Conservation (phyloP, 1,140 invertebrate genomes). For the Thaumatotibia leucotreta region DNA sequence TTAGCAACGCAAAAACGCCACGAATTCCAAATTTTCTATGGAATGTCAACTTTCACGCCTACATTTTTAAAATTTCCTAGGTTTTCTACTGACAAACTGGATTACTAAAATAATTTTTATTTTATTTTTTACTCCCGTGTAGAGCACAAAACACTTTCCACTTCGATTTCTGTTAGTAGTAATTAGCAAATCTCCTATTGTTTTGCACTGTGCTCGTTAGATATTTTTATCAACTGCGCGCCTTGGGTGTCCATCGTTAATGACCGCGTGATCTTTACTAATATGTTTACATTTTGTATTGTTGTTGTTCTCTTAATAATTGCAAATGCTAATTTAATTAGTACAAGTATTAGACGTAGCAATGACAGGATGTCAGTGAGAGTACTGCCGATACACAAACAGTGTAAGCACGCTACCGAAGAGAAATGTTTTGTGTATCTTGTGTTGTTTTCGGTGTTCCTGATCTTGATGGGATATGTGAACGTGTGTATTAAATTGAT, state of each 20-base stretch:
- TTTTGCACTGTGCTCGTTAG: background rate
- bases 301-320: background rate
- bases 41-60: no score
- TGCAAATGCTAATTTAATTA: background rate
- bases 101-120: no score
- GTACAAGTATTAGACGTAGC: background rate
- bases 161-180: no score
- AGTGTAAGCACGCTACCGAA: background rate
- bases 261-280: background rate
- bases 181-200: background rate
- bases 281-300: background rate
- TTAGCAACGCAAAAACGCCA: no score
- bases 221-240: background rate
- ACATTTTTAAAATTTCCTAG: no score
- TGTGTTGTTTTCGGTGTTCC: conserved; percentile 21
- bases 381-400: background rate
- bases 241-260: background rate
- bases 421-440: conserved; percentile 21
- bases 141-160: no score
- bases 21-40: no score
- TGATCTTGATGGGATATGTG: conserved; percentile 36
- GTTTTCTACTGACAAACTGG: no score
- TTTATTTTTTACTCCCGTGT: no score
- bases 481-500: conserved; percentile 35
- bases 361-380: background rate